Evolutionary conservation across 2,888 invertebrate genomes (phyloP).

Genomic region (Cecidostiba fungosa): DNA sequence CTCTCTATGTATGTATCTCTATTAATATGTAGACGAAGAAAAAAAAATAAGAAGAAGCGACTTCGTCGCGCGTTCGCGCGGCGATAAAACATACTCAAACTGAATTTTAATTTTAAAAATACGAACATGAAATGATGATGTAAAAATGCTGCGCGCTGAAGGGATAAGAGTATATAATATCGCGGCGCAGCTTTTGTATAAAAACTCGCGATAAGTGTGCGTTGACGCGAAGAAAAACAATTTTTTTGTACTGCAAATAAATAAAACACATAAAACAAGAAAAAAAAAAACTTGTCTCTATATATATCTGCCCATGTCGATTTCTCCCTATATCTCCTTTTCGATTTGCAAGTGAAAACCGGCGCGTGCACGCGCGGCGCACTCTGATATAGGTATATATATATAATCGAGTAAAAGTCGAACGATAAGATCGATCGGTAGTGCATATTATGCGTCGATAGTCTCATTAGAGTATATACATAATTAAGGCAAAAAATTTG

Average conservation of each 20-base stretch:
- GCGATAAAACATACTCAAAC: background rate
- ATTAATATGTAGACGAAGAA: constrained; percentile 21
- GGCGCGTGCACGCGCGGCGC: background rate
- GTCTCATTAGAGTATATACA: constrained; percentile 11
- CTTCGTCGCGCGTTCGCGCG: background rate
- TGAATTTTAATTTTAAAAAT: background rate
- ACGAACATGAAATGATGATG: background rate
- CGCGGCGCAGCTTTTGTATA: constrained; percentile 24
- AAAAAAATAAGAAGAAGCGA: constrained; percentile 14
- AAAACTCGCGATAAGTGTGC: background rate
- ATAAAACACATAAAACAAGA: constrained; percentile 50
- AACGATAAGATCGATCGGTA: constrained; percentile 32
- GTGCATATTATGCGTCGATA: constrained; percentile 2
- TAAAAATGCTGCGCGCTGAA: constrained; percentile 30
- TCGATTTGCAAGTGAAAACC: constrained; percentile 49
- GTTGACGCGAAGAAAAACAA: constrained; percentile 30
- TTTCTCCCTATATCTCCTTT: constrained; percentile 19
- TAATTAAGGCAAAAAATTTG: constrained; percentile 27
- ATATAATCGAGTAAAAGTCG: constrained; percentile 48
- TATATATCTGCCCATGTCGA: background rate
- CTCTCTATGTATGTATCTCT: background rate
- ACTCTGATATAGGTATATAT: background rate
- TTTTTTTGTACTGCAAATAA: constrained; percentile 60
- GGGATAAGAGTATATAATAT: constrained; percentile 14
- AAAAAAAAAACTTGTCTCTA: background rate